Evolutionary conservation across 2,113 vertebrate species (phyloP).

Genomic region (Picathartes gymnocephalus): DNA sequence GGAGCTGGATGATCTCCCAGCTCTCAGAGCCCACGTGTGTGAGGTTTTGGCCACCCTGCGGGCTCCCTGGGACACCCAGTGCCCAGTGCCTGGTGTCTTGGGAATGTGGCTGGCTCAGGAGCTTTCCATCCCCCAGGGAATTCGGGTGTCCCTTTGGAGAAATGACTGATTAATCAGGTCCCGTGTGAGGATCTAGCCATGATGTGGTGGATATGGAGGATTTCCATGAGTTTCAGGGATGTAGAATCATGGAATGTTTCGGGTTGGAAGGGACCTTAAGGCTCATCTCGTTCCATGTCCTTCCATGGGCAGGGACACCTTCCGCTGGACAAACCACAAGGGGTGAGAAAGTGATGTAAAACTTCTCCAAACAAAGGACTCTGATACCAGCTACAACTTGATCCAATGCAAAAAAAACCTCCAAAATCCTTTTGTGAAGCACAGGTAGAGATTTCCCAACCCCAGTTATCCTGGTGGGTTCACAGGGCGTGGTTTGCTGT

Average conservation of each 20-base stretch:
- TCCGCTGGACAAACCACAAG: neutral
- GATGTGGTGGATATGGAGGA: no score
- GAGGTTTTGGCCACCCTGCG: neutral
- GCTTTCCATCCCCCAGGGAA: neutral
- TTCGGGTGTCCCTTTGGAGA: neutral
- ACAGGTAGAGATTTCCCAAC: neutral
- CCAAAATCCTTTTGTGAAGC: neutral
- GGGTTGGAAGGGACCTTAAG: neutral
- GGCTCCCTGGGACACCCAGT: neutral
- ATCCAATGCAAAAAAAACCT: neutral
- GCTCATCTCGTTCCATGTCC: rapidly evolving
- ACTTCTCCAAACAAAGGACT: neutral
- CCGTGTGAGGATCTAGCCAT: neutral
- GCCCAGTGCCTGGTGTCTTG: rapidly evolving
- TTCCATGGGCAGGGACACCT: neutral
- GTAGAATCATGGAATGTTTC: neutral
- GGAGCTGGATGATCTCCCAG: neutral
- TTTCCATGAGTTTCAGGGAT: neutral
- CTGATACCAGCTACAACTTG: neutral
- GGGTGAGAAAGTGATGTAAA: neutral
- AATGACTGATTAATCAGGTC: neutral
- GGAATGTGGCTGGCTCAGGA: neutral
- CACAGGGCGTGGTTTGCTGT: neutral
- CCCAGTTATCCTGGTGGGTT: rapidly evolving
- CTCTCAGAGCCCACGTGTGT: neutral